Evolutionary conservation across 2,113 vertebrate species (phyloP).

Genomic region (human): DNA sequence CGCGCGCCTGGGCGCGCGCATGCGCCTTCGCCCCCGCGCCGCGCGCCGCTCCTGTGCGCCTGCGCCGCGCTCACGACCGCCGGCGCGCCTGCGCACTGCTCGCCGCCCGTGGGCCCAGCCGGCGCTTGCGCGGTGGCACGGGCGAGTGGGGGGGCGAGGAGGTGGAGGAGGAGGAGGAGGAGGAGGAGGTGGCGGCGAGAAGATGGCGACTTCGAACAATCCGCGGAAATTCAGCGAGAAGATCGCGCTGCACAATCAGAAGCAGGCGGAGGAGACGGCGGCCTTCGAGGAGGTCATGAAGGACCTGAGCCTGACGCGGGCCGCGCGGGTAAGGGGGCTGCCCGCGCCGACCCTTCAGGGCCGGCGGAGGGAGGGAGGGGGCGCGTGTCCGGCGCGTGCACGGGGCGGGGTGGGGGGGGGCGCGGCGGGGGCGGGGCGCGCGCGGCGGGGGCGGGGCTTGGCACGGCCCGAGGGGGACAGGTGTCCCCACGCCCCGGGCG

Average conservation of each 20-base stretch:
- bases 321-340: slow-evolving; percentile 91
- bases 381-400: slow-evolving; percentile 43
- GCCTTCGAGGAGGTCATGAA: slow-evolving; percentile 98
- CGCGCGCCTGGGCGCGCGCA: not conserved
- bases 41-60: not conserved
- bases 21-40: not conserved
- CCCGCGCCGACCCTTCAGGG: slow-evolving; percentile 33
- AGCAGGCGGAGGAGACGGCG: slow-evolving; percentile 96
- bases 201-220: slow-evolving; percentile 99
- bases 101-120: slow-evolving; percentile 54
- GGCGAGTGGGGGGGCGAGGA: slow-evolving; percentile 34
- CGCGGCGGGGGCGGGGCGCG: slow-evolving; percentile 44
- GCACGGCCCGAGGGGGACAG: not conserved
- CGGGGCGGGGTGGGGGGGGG: not conserved
- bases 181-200: slow-evolving; percentile 83
- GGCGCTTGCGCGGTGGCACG: slow-evolving; percentile 64
- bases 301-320: slow-evolving; percentile 95
- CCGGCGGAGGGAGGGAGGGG: not conserved
- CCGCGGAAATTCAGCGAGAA: slow-evolving; percentile 99
- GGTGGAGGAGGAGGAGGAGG: slow-evolving; percentile 64
- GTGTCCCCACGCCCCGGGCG: not conserved
- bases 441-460: slow-evolving; percentile 9
- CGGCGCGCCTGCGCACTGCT: slow-evolving; percentile 56
- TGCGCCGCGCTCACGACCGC: slow-evolving; percentile 9
- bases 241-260: slow-evolving; percentile 97